Evolutionary conservation across 2,113 vertebrate genomes (phyloP).

Genomic region (Illadopsis cleaveri): DNA sequence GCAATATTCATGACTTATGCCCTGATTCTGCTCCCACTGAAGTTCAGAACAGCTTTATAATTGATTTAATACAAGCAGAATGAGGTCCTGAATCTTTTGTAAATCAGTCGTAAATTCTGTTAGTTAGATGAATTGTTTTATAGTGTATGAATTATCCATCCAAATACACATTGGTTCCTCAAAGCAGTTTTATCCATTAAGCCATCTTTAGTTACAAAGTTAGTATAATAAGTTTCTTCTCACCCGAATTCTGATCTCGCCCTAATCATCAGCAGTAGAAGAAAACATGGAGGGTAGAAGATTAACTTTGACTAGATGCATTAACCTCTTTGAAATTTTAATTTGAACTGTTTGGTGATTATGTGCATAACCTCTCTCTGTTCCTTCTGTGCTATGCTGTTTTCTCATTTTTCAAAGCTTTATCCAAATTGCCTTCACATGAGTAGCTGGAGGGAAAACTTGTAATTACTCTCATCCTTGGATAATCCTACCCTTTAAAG

Average conservation of each 20-base stretch:
- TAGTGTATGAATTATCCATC: not conserved
- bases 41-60: not conserved
- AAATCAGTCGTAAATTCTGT: not conserved
- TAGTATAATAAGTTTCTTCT: not conserved
- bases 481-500: not conserved
- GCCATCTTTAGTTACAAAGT: not conserved
- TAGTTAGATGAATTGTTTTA: not conserved
- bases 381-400: not conserved
- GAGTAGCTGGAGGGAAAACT: not conserved
- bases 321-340: conserved; percentile 14
- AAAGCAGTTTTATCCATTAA: not conserved
- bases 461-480: not conserved
- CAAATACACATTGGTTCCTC: not conserved
- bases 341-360: not conserved
- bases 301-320: not conserved
- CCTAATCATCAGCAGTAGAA: not conserved
- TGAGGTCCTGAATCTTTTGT: not conserved
- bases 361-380: not conserved
- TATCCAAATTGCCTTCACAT: not conserved
- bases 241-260: not conserved
- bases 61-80: not conserved
- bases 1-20: not conserved
- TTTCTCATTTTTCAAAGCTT: conserved; percentile 12
- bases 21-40: not conserved
- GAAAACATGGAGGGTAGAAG: not conserved